phyloP scores from a whole-genome alignment of 2,888 invertebrate genomes.

The Drosophila falleni region DNA sequence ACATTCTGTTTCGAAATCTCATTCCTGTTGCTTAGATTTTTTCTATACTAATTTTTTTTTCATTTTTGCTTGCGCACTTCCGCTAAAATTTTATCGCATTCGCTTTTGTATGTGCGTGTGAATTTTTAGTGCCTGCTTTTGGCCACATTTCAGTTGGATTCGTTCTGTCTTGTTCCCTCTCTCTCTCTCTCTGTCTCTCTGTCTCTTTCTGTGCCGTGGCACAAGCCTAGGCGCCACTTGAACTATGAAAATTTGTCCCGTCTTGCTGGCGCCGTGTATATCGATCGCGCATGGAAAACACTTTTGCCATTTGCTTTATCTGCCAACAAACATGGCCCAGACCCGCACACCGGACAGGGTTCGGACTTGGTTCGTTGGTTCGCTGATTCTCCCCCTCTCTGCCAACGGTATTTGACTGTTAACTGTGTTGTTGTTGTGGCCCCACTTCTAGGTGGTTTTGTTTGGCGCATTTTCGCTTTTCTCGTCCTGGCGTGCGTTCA shows the following conservation, averaged over 20 bases:
- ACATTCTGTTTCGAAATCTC: slow-evolving; percentile 22
- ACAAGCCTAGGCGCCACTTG: slow-evolving; percentile 81
- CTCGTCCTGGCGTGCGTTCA: slow-evolving; percentile 69
- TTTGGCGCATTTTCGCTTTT: slow-evolving; percentile 75
- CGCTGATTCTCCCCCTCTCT: slow-evolving; percentile 23
- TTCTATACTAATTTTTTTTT: background rate
- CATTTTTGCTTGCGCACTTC: slow-evolving; percentile 69
- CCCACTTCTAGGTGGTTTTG: slow-evolving; percentile 34
- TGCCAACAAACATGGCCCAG: slow-evolving; percentile 74
- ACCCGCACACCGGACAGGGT: slow-evolving; percentile 52
- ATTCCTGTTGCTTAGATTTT: slow-evolving; percentile 54
- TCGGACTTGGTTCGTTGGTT: slow-evolving; percentile 67
- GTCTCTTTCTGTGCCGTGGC: slow-evolving; percentile 3
- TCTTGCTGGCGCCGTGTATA: slow-evolving; percentile 82
- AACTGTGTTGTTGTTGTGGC: slow-evolving; percentile 47
- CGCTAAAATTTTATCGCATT: slow-evolving; percentile 81
- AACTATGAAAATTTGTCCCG: slow-evolving; percentile 84
- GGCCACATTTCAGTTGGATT: slow-evolving; percentile 67
- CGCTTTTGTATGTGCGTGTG: slow-evolving; percentile 60
- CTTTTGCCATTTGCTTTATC: slow-evolving; percentile 79
- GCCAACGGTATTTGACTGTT: slow-evolving; percentile 56
- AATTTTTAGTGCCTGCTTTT: slow-evolving; percentile 77
- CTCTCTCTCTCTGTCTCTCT: slow-evolving; percentile 1
- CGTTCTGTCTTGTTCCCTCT: slow-evolving; percentile 1
- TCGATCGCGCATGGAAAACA: slow-evolving; percentile 81